Conservation (phyloP, 2,888 invertebrate genomes). For the Serripes groenlandicus region DNA sequence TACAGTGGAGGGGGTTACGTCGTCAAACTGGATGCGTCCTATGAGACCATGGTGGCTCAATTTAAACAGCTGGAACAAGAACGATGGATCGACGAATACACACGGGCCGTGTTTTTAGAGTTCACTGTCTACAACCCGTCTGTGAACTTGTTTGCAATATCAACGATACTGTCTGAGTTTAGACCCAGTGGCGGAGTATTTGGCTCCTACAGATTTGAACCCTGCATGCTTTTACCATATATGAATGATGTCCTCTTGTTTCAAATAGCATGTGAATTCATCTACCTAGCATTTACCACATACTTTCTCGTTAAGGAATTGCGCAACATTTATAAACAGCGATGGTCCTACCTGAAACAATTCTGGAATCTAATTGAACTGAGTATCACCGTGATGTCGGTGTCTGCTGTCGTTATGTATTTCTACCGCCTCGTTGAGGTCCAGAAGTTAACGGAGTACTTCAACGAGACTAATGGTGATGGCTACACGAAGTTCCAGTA, state of each 20-base stretch:
- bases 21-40: conserved; percentile 83
- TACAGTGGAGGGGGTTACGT: conserved; percentile 88
- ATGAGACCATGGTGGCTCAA: conserved; percentile 75
- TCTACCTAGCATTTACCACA: conserved; percentile 81
- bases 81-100: conserved; percentile 87
- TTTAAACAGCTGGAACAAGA: conserved; percentile 84
- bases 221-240: conserved; percentile 84
- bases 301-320: conserved; percentile 85
- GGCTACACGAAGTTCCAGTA: conserved; percentile 86
- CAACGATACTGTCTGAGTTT: conserved; percentile 84
- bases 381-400: conserved; percentile 82
- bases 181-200: conserved; percentile 83
- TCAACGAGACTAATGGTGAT: conserved; percentile 85
- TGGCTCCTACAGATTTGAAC: conserved; percentile 84
- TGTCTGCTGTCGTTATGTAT: conserved; percentile 83
- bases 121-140: conserved; percentile 88
- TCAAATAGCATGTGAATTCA: conserved; percentile 82
- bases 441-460: conserved; percentile 84
- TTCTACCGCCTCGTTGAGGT: conserved; percentile 83
- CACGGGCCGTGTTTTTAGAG: conserved; percentile 88
- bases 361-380: conserved; percentile 84
- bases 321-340: conserved; percentile 79
- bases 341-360: conserved; percentile 81
- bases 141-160: conserved; percentile 84
- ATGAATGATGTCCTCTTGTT: conserved; percentile 81